phyloP scores from a whole-genome alignment of 2,797 vertebrate species.

The Manis javanica region DNA sequence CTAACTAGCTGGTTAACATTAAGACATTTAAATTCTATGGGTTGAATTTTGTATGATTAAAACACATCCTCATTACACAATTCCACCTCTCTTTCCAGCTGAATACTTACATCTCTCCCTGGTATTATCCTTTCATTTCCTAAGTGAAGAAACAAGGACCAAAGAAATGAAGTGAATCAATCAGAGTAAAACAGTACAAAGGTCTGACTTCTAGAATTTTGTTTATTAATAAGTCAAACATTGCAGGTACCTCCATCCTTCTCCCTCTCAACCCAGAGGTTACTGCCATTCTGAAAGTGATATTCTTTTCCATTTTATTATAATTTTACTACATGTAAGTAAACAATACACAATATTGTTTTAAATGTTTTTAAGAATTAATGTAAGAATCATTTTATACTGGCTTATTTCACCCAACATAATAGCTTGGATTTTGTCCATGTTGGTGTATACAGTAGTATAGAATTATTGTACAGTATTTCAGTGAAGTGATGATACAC shows the following conservation, averaged over 20 bases:
- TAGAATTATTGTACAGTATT: not conserved
- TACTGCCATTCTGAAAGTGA: not conserved
- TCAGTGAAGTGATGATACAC: not conserved
- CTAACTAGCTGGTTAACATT: not conserved
- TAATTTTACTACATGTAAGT: not conserved
- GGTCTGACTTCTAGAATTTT: not conserved
- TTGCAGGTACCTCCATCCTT: not conserved
- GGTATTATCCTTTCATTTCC: not conserved
- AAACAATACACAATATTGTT: not conserved
- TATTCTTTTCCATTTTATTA: not conserved
- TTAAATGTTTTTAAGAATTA: not conserved
- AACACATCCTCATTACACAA: not conserved
- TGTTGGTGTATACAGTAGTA: not conserved
- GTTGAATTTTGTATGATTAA: not conserved
- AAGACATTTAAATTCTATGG: conserved; percentile 2
- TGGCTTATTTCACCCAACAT: not conserved
- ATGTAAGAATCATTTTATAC: not conserved
- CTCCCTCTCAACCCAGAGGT: not conserved
- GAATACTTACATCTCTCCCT: not conserved
- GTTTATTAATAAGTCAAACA: conserved; percentile 1
- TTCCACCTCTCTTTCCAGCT: not conserved
- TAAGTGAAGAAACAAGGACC: not conserved
- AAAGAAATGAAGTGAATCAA: not conserved
- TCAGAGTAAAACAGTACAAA: not conserved
- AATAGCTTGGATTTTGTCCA: not conserved